Evolutionary conservation across 2,888 invertebrate genomes (phyloP).

Genomic region (Mythimna impura): DNA sequence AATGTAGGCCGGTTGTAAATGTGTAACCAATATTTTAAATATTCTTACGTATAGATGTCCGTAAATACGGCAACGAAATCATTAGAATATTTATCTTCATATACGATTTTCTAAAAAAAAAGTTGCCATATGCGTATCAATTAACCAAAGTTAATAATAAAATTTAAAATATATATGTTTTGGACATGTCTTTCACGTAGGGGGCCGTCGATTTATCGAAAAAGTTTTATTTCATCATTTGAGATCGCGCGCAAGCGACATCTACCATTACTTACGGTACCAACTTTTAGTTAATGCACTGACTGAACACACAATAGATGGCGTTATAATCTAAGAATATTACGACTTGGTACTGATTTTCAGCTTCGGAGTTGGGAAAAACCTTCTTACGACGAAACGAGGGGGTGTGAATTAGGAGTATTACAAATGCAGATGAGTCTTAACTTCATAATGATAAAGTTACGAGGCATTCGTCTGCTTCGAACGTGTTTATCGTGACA

Average conservation of each 20-base stretch:
- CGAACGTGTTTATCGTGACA: slow-evolving; percentile 33
- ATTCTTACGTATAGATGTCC: too few species aligned
- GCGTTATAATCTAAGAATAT: slow-evolving; percentile 26
- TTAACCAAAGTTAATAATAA: too few species aligned
- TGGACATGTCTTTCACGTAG: too few species aligned
- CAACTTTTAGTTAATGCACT: neutral
- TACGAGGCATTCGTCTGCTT: slow-evolving; percentile 25
- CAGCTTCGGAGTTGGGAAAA: slow-evolving; percentile 26
- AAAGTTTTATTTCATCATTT: neutral
- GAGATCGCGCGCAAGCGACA: slow-evolving; percentile 8
- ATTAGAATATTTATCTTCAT: too few species aligned
- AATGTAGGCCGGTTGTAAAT: too few species aligned
- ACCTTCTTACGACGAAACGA: slow-evolving; percentile 4
- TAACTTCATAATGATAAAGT: slow-evolving; percentile 29
- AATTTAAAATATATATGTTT: too few species aligned
- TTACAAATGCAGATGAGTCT: slow-evolving; percentile 40
- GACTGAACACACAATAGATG: slow-evolving; percentile 29
- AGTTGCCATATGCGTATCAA: too few species aligned
- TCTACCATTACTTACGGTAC: slow-evolving; percentile 7
- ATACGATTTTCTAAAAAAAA: too few species aligned
- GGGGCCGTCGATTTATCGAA: too few species aligned
- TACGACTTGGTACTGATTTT: slow-evolving; percentile 4
- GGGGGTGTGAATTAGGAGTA: slow-evolving; percentile 25
- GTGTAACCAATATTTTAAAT: too few species aligned
- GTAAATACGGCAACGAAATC: too few species aligned